A percentile compares a stretch with the other conserved stretches of the same genome.
phyloP scores from a whole-genome alignment of 92 coral and sea anemone genomes.

The Epizoanthus illoricatus region DNA sequence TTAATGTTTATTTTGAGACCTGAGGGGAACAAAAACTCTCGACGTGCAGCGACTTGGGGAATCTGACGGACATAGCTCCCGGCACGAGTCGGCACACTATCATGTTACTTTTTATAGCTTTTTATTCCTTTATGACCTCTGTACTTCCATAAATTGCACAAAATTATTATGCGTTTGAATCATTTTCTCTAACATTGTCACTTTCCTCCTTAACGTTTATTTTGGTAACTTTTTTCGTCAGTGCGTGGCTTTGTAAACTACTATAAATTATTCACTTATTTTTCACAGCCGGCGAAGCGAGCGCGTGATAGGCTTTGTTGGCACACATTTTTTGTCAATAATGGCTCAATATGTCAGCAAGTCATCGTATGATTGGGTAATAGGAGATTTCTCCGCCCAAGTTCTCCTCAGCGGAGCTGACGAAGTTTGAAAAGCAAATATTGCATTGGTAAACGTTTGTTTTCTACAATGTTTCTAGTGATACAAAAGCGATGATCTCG shows the following conservation, averaged over 20 bases:
- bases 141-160: slow-evolving; percentile 10
- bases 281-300: slow-evolving; percentile 7
- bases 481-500: not conserved
- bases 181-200: not conserved
- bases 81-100: not conserved
- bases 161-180: not conserved
- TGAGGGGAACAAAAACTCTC: not conserved
- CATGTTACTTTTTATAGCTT: not conserved
- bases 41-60: slow-evolving; percentile 23
- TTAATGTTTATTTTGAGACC: not conserved
- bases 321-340: not conserved
- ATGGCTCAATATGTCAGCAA: slow-evolving; percentile 26
- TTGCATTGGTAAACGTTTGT: not conserved
- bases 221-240: not conserved
- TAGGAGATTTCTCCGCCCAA: slow-evolving; percentile 39
- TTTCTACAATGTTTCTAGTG: not conserved
- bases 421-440: not conserved
- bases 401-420: not conserved
- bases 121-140: slow-evolving; percentile 8
- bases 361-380: slow-evolving; percentile 37
- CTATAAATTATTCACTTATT: slow-evolving; percentile 23
- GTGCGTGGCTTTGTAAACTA: not conserved
- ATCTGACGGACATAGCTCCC: not conserved
- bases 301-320: slow-evolving; percentile 11
- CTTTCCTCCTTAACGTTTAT: not conserved